These are phyloP conservation scores for Etia nguti DNA, from an alignment of 2,113 vertebrate species.

Conservation along the genomic window DNA sequence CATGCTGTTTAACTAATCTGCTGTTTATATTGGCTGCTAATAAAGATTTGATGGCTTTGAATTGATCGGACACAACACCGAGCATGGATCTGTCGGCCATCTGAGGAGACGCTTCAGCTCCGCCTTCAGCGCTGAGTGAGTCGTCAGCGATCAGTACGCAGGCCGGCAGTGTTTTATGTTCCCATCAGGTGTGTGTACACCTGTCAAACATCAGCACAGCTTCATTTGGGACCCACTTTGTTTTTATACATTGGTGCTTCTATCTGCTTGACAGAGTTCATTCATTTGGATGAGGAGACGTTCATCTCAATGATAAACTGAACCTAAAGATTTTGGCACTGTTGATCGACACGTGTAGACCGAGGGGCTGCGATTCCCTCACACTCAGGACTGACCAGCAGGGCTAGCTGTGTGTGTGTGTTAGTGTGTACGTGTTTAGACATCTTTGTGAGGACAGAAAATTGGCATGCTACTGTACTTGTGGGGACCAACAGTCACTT, in stretches of 20 bases:
- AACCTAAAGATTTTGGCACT: not conserved
- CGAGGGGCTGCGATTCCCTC: not conserved
- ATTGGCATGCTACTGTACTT: not conserved
- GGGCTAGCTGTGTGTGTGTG: not conserved
- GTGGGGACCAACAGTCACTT: not conserved
- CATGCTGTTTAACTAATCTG: not conserved
- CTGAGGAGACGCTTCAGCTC: not conserved
- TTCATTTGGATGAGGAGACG: not conserved
- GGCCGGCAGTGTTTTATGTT: not conserved
- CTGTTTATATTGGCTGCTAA: not conserved
- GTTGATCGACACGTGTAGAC: not conserved
- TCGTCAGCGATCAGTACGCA: not conserved
- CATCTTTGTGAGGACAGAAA: not conserved
- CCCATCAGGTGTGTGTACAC: not conserved
- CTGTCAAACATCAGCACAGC: not conserved
- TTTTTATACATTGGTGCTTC: not conserved
- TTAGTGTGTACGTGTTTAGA: not conserved
- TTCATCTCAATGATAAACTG: not conserved
- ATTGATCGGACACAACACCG: not conserved
- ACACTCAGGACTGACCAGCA: not conserved
- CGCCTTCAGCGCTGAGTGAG: fast-evolving
- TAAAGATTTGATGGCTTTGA: not conserved
- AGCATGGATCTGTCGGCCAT: not conserved
- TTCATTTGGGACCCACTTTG: not conserved
- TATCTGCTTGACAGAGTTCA: not conserved